These are phyloP conservation scores for Anser cygnoides DNA, from an alignment of 2,113 vertebrate species.

Conservation along the genomic window DNA sequence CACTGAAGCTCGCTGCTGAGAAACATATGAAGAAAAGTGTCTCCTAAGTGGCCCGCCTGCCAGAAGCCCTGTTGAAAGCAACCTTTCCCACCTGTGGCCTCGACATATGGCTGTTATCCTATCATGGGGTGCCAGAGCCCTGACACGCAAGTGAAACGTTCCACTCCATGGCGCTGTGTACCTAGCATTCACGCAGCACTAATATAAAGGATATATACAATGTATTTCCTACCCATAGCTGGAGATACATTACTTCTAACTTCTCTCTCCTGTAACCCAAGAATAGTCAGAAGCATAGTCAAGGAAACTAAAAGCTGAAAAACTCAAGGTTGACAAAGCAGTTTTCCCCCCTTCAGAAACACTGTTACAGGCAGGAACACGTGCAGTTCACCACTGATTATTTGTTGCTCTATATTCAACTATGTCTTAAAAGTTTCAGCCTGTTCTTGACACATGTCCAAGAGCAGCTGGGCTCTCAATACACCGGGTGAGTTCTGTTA, in stretches of 20 bases:
- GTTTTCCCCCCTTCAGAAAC: neutral
- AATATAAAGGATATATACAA: neutral
- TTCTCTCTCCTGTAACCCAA: neutral
- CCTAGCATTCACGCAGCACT: neutral
- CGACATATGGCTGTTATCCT: neutral
- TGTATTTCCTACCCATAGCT: neutral
- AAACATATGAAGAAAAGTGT: neutral
- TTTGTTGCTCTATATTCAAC: neutral
- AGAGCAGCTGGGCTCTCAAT: neutral
- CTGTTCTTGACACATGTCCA: neutral
- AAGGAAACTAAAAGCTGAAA: neutral
- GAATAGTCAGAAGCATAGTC: neutral
- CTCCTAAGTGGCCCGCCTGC: neutral
- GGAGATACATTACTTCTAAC: accelerated
- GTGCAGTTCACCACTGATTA: neutral
- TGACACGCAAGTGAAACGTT: accelerated
- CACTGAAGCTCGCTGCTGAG: neutral
- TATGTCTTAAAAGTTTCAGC: neutral
- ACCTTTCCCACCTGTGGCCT: neutral
- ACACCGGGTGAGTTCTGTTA: neutral
- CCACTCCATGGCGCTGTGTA: neutral
- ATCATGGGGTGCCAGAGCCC: neutral
- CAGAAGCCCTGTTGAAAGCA: neutral
- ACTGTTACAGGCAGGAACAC: neutral
- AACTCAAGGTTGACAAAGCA: neutral